Evolutionary conservation across 2,888 invertebrate genomes (phyloP).

Genomic region (Trachelus tabidus): DNA sequence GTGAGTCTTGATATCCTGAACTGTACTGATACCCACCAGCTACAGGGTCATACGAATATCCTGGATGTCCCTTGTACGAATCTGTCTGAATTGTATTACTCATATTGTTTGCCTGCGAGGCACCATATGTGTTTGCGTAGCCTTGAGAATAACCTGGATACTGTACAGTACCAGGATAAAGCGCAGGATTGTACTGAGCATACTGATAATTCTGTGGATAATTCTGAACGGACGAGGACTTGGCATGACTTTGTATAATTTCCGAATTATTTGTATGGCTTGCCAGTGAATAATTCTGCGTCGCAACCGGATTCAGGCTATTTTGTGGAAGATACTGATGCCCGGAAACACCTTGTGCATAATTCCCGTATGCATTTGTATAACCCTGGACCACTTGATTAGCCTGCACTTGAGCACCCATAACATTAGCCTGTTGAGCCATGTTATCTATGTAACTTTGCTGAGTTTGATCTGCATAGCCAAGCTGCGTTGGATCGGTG

Average conservation of each 20-base stretch:
- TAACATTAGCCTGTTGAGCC: not conserved
- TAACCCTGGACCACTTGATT: slow-evolving; percentile 38
- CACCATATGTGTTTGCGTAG: slow-evolving; percentile 36
- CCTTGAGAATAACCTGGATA: slow-evolving; percentile 41
- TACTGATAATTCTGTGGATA: slow-evolving; percentile 12
- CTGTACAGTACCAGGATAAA: slow-evolving; percentile 34
- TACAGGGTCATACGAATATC: slow-evolving; percentile 71
- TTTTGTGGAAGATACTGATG: slow-evolving; percentile 54
- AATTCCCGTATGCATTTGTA: slow-evolving; percentile 38
- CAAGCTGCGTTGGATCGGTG: slow-evolving; percentile 20
- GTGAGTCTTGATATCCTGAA: slow-evolving; percentile 71
- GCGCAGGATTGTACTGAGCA: slow-evolving; percentile 41
- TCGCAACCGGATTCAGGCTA: slow-evolving; percentile 54
- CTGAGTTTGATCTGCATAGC: not conserved
- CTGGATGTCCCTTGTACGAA: slow-evolving; percentile 71
- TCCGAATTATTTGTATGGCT: slow-evolving; percentile 39
- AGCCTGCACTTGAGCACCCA: slow-evolving; percentile 25
- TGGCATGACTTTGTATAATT: slow-evolving; percentile 59
- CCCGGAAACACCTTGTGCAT: slow-evolving; percentile 45
- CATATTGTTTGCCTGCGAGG: slow-evolving; percentile 3
- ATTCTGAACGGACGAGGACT: slow-evolving; percentile 28
- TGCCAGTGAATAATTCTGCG: slow-evolving; percentile 23
- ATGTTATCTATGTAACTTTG: slow-evolving; percentile 1
- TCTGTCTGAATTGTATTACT: slow-evolving; percentile 22
- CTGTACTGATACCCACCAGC: slow-evolving; percentile 73